Evolutionary conservation across 1,140 invertebrate species (phyloP).

Genomic region (Proctacanthus coquilletti): DNA sequence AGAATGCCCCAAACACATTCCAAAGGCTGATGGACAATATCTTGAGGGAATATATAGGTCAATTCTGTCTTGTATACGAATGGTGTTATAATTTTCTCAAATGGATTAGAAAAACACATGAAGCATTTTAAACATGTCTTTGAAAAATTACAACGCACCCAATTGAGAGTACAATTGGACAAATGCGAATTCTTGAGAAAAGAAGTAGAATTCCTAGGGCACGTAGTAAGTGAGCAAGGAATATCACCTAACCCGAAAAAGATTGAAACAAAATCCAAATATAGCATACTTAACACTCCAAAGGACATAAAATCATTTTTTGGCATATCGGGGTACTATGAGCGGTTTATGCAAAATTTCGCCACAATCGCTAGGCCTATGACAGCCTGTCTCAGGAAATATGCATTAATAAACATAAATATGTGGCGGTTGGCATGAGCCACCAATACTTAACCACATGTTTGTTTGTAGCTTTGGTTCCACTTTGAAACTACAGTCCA

Average conservation of each 20-base stretch:
- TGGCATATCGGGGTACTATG: constrained; percentile 15
- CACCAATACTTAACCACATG: too few relatives aligned
- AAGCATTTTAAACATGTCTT: constrained; percentile 21
- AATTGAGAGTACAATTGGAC: constrained; percentile 9
- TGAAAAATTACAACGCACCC: constrained; percentile 12
- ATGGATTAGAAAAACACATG: constrained; percentile 14
- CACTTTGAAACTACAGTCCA: too few relatives aligned
- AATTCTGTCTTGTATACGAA: constrained; percentile 17
- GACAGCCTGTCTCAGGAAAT: constrained; percentile 16
- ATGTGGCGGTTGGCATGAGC: too few relatives aligned
- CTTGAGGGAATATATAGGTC: constrained; percentile 13
- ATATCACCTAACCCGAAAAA: constrained; percentile 9
- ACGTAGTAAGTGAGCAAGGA: constrained; percentile 8
- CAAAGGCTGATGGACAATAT: constrained; percentile 29
- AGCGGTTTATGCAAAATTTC: constrained; percentile 18
- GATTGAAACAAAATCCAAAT: constrained; percentile 11
- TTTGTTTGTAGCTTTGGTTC: too few relatives aligned
- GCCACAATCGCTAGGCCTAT: constrained; percentile 17
- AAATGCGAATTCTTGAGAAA: constrained; percentile 15
- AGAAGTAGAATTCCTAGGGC: constrained; percentile 19
- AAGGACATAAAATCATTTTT: constrained; percentile 16
- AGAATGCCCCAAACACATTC: constrained; percentile 18
- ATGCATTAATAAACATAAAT: constrained; percentile 10
- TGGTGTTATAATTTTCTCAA: constrained; percentile 15
- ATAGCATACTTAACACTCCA: constrained; percentile 9